Base-by-base conservation (phyloP, 1,140 invertebrate species). In the Apis mellifera region DNA sequence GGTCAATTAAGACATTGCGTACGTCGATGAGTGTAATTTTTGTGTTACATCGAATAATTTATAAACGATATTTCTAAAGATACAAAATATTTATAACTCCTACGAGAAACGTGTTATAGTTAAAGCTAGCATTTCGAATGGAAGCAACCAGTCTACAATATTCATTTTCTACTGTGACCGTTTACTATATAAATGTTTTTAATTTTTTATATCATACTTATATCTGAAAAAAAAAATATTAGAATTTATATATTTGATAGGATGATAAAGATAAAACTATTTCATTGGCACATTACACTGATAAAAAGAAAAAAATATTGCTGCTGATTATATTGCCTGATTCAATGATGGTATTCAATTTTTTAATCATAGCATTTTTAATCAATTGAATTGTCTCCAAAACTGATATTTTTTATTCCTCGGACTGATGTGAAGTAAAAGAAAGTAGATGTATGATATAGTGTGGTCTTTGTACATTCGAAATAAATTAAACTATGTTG, bases 401-500 rank as follows among this genome's bases (percentile, higher is more conserved):
- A 84, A 86, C 78, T 84, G 62, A 86, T 62, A 57, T 21, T 64
- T 70, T 85, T 87, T 82, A 80, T 85, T 83, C 64, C 15, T 68
- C 71, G 55, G 76, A 77, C 76, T 80, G 77, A 87, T 77, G 54
- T 55, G 50, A 83, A 74, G n/a, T 57, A 79, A 83, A 83, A 77
- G 66, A 84, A 84, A 77, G 73, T 84, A 86, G 78, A 62, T 85
- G 78, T 86, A 85, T 66, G 54, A 87, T 83, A 83, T 83, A 83
- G 81, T 83, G 86, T 85, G 77, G 77, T 85, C 86, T 83, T 87
- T 87, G 77, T 87, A 87, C 52, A 87, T 76, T 85, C 71, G 72
- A 82, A 84, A 88, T 86, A 83, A 85, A 89, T 86, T 88, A 82
- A 87, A 90, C 83, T 86, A 86, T 83, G 60, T 85, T 82, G 83